These are phyloP conservation scores for Aplochiton taeniatus DNA, from an alignment of 2,797 vertebrate species.

Conservation along the genomic window DNA sequence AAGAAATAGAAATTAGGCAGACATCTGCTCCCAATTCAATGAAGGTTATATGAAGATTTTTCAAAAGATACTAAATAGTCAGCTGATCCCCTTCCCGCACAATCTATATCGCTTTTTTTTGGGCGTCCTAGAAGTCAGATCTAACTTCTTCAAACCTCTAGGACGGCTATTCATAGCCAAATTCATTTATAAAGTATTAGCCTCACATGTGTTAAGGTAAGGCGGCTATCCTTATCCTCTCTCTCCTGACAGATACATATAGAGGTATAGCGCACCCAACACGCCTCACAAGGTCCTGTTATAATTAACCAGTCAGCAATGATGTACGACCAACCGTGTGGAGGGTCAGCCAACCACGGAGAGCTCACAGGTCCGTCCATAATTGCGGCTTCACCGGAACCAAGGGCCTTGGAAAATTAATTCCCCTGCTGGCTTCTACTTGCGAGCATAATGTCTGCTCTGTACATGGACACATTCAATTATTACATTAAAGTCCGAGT, in stretches of 20 bases:
- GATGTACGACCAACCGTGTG: constrained; percentile 60
- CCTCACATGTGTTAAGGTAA: constrained; percentile 19
- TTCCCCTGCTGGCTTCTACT: constrained; percentile 27
- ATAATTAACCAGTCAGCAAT: constrained; percentile 72
- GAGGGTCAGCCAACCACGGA: constrained; percentile 49
- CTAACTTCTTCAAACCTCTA: no score
- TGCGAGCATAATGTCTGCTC: constrained; percentile 15
- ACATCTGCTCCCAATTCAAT: neutral
- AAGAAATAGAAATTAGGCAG: constrained; percentile 30
- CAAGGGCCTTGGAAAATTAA: constrained; percentile 53
- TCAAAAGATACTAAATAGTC: constrained; percentile 9
- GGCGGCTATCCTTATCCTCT: constrained; percentile 53
- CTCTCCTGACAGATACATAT: constrained; percentile 52
- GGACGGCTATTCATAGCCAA: no score
- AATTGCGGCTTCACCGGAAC: constrained; percentile 40
- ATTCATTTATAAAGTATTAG: no score
- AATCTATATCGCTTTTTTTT: no score
- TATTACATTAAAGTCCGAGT: constrained; percentile 53
- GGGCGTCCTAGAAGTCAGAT: no score
- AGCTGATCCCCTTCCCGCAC: no score
- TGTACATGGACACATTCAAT: constrained; percentile 42
- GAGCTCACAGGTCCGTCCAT: constrained; percentile 15
- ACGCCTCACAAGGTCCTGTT: constrained; percentile 50
- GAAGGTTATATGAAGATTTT: constrained; percentile 22
- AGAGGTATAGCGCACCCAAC: constrained; percentile 51